Evolutionary conservation across 2,888 invertebrate genomes (phyloP).

Genomic region (Punctoribates punctum): DNA sequence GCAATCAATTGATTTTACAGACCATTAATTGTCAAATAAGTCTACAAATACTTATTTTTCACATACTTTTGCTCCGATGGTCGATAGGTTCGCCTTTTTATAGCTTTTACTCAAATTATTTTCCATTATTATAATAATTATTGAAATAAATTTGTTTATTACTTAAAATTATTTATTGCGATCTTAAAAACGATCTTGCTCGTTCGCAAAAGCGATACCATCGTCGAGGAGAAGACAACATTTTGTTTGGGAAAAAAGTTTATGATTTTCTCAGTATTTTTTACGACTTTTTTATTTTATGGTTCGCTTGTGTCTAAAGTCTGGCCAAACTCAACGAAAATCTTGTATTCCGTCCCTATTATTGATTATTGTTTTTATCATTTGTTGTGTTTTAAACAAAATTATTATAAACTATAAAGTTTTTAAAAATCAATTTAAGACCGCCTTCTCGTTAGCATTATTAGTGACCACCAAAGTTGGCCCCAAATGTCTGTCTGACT

Average conservation of each 20-base stretch:
- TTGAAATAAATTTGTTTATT: neutral
- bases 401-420: constrained; percentile 2
- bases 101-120: neutral
- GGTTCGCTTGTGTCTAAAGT: constrained; percentile 3
- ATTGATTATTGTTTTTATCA: neutral
- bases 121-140: neutral
- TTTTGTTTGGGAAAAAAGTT: no score
- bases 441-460: constrained; percentile 19
- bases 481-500: neutral
- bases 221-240: neutral
- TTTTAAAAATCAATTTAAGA: neutral
- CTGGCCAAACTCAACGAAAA: neutral
- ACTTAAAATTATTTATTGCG: neutral
- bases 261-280: neutral
- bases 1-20: no score
- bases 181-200: no score
- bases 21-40: neutral
- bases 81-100: neutral
- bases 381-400: neutral
- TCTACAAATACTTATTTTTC: constrained; percentile 3
- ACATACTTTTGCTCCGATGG: neutral
- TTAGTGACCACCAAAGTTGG: constrained; percentile 25
- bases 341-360: no score
- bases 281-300: constrained; percentile 24
- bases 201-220: no score